Base-by-base conservation (phyloP, 2,888 invertebrate genomes). In the Bembecia ichneumoniformis region DNA sequence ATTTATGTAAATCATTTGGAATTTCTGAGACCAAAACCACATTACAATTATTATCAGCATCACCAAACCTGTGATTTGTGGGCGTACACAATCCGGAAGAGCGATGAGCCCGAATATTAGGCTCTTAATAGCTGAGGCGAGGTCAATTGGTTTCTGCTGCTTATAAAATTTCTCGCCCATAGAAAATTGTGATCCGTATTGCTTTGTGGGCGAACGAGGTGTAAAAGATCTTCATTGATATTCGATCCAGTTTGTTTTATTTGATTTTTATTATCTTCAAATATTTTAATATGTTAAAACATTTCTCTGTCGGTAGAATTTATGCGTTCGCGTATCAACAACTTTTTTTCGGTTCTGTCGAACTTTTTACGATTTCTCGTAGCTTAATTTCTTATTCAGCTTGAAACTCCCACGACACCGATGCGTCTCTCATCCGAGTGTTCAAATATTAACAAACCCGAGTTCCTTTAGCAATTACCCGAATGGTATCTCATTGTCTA, bases 1-100 rank as follows among this genome's bases (percentile, higher is more conserved):
- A 64, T 71, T 72, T 74, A 77, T 74, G 74, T 63, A 71, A 75
- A 80, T 77, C 55, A 61, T 55, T 65, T 62, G 63, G 64, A 71
- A 74, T 73, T 72, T 68, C 66, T 68, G 64, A 64, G 57, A 66
- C 63, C 56, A 55, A 60, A 68, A 66, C 59, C 58, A 59, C 62
- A 57, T 60, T 55, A 62, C 54, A 50, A 40, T 50, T 51, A 61
- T 56, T 66, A 64, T 67, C 60, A 56, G 60, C 62, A 71, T 62
- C 61, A 58, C 60, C 55, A 58, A 63, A 65, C 58, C 59, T 53
- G 60, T 70, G 68, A 70, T 73, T 68, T 70, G 77, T 77, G 64
- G 71, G 69, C 66, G 71, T 65, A 51, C 51, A 52, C 51, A 52
- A 55, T 61, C 68, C 74, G 77, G 75, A 79, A 79, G 71, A 75